A percentile compares a stretch with the other conserved stretches of the same genome.
phyloP scores from a whole-genome alignment of 1,140 invertebrate species.

The Helicoverpa armigera region DNA sequence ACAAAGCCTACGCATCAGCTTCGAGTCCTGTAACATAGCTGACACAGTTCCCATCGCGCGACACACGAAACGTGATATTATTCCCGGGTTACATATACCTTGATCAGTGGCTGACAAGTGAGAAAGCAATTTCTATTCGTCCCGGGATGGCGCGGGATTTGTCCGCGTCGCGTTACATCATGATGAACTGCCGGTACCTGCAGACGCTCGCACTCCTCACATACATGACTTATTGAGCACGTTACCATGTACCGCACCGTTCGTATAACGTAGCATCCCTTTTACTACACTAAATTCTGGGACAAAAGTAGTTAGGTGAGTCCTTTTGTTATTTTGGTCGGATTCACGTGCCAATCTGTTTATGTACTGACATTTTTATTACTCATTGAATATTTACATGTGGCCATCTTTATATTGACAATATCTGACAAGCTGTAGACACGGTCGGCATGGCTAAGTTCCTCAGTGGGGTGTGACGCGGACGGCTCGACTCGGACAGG shows the following conservation, averaged over 20 bases:
- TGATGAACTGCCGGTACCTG: conserved; percentile 28
- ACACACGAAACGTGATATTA: conserved; percentile 39
- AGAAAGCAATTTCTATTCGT: conserved; percentile 46
- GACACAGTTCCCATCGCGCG: conserved; percentile 20
- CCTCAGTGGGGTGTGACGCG: neutral
- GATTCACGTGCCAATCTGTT: too few species aligned
- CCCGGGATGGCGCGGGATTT: conserved; percentile 13
- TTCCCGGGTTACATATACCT: conserved; percentile 43
- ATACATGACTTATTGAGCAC: conserved; percentile 22
- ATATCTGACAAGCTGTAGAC: too few species aligned
- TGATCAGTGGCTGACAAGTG: conserved; percentile 47
- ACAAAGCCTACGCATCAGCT: neutral
- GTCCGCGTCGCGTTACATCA: conserved; percentile 17
- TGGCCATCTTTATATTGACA: too few species aligned
- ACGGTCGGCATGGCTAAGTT: too few species aligned
- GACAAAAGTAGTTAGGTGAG: too few species aligned
- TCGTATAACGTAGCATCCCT: too few species aligned
- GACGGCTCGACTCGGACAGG: neutral
- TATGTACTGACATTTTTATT: too few species aligned
- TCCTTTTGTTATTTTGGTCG: too few species aligned
- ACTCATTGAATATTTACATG: too few species aligned
- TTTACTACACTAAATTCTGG: too few species aligned
- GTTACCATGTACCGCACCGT: neutral
- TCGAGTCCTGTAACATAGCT: conserved; percentile 15
- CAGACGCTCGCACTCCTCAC: neutral